Base-by-base conservation (phyloP, 2,888 invertebrate genomes). In the Choristoneura rosaceana region DNA sequence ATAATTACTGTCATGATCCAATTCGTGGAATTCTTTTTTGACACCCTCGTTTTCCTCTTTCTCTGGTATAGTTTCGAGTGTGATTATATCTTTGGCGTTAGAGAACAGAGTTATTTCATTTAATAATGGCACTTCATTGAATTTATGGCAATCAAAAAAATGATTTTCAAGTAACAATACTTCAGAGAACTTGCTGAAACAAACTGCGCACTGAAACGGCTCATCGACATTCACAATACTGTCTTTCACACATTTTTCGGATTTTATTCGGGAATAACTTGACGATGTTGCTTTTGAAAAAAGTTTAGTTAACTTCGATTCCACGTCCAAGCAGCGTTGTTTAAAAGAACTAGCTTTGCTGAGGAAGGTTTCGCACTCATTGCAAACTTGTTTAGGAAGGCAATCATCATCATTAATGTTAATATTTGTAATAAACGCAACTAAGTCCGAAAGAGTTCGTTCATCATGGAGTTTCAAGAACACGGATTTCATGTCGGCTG, bases 341-440 rank as follows among this genome's bases (percentile, higher is more conserved):
- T 88, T 91, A 69, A 93, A 92, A 33, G 85, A 84, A 43, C 90
- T 86, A 33, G 87, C 84, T 75, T 87, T 89, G 41, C 78, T 80
- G 80, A 93, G 79, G 25, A 84, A 80, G 38, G 76, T 55, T 71
- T 87, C 87, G 75, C 93, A 94, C 38, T 87, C 87, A 64, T 74
- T 75, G 78, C 93, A 94, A 69, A 94, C 84, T 74, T 90, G 90
- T 79, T 90, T 88, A 0, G 93, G 91, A 58, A 89, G 81, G 70
- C 74, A 81, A 77, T 90, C 87, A 45, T 82, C 84, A 14, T 78
- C 75, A 77, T 81, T 82, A 76, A 91, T 79, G 74, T 85, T 82
- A 71, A 88, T 81, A 84, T 89, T 87, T 25, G 85, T 81, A 33
- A 89, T 80, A 78, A 85, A 88, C 70, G 81, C 79, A 15, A 92